Base-by-base conservation (phyloP, 2,888 invertebrate species). In the Nomada lathburiana region DNA sequence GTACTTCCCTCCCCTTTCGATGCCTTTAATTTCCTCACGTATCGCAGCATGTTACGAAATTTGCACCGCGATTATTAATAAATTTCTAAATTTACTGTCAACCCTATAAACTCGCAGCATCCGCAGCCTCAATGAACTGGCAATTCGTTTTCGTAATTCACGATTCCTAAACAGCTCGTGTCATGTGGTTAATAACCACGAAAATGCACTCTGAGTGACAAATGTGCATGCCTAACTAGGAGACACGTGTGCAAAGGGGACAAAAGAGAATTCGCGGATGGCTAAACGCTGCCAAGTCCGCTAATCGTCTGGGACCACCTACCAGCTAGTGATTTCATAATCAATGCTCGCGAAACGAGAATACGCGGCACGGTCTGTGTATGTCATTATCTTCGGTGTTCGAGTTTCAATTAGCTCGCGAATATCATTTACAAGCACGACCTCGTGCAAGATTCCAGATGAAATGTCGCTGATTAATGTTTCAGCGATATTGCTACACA, bases 321-420 rank as follows among this genome's bases (percentile, higher is more conserved):
- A 91, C 90, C 86, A 87, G 86, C 88, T 87, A 77, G 87, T 88
- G 90, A 91, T 91, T 91, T 91, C 90, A 90, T 90, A 91, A 91
- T 91, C 89, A 87, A 90, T 85, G 89, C 88, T 85, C 84, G 82
- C 83, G 89, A 84, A 83, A 77, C 85, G 82, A 82, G 82, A 65
- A 81, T 83, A 83, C 73, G 59, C 75, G 76, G 78, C 23, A 64
- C 70, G 72, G 76, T 76, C 67, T 71, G 69, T 77, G 60, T 76
- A 69, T 77, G 82, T 82, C 82, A 87, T 89, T 88, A 89, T 83
- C 86, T 77, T 80, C 60, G 79, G 68, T 76, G 75, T 88, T 87
- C 82, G 80, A 84, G 84, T 79, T 87, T 88, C 87, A 87, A 88
- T 88, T 88, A 86, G 83, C 75, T 73, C 67, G 67, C 62, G 23